These are phyloP conservation scores for Campaea margaritaria DNA, from an alignment of 2,888 invertebrate genomes.

Conservation along the genomic window DNA sequence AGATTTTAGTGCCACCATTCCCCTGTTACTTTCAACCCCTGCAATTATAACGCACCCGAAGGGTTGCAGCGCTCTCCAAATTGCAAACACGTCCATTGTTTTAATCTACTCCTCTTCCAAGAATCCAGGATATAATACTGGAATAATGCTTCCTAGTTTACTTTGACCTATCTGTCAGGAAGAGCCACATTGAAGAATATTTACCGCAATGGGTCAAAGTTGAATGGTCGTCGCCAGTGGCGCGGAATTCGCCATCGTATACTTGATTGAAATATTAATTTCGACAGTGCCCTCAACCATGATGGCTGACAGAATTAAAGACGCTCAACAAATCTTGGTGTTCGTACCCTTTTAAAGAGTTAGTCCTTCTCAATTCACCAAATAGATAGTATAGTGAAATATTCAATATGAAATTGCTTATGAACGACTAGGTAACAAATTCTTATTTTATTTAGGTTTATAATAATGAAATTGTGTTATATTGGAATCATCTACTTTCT, in stretches of 20 bases:
- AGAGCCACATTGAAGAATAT: conserved; percentile 34
- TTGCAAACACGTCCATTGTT: conserved; percentile 84
- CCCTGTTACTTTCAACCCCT: conserved; percentile 61
- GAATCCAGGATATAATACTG: conserved; percentile 71
- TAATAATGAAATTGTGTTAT: too few species aligned
- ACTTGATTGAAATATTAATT: conserved; percentile 79
- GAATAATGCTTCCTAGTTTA: conserved; percentile 60
- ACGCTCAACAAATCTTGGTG: conserved; percentile 24
- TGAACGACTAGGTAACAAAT: too few species aligned
- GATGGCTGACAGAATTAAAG: conserved; percentile 38
- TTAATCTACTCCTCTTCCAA: conserved; percentile 73
- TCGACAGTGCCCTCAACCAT: conserved; percentile 48
- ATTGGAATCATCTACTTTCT: background rate
- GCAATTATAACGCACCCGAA: conserved; percentile 83
- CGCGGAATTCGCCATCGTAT: conserved; percentile 59
- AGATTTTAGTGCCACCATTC: conserved; percentile 61
- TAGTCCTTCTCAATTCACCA: background rate
- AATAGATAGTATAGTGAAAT: too few species aligned
- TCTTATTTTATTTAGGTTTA: too few species aligned
- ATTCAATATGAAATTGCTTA: too few species aligned
- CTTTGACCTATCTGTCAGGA: conserved; percentile 48
- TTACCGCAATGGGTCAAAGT: conserved; percentile 46
- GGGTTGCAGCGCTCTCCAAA: conserved; percentile 79
- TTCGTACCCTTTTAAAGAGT: conserved; percentile 1
- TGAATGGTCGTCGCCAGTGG: conserved; percentile 52